phyloP scores from a whole-genome alignment of 1,140 invertebrate species.

The Sarcophaga bullata region DNA sequence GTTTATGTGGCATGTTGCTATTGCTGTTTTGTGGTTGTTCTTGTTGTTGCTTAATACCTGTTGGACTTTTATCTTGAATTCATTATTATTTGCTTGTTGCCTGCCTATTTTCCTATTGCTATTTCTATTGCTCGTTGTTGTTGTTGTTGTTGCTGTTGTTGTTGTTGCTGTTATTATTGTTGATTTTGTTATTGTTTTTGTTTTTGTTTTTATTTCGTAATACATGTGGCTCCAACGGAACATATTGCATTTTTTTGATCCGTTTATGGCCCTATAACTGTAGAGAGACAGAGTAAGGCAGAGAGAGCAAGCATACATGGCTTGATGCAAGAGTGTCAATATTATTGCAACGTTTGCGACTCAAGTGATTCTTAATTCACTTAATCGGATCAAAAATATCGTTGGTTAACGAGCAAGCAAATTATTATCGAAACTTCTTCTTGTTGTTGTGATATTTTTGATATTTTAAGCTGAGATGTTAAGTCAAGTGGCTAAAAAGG shows the following conservation, averaged over 20 bases:
- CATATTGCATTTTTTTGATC: background rate
- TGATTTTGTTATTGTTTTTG: background rate
- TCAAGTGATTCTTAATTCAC: background rate
- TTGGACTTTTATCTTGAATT: slow-evolving; percentile 34
- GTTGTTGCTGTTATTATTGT: background rate
- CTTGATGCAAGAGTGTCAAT: background rate
- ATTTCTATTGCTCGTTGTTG: too few species aligned
- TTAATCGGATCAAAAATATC: background rate
- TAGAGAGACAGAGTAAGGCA: background rate
- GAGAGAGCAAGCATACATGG: background rate
- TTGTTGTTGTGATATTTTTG: too few species aligned
- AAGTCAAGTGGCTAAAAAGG: too few species aligned
- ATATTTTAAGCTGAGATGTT: too few species aligned
- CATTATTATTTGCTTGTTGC: slow-evolving; percentile 1
- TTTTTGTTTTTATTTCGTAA: background rate
- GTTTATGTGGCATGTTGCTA: background rate
- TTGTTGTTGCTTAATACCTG: slow-evolving; percentile 31
- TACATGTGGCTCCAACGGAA: background rate
- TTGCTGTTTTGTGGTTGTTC: too few species aligned
- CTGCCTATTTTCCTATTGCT: background rate
- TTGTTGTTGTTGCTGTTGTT: background rate
- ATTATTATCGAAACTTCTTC: too few species aligned
- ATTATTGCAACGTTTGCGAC: background rate
- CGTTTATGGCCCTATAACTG: background rate
- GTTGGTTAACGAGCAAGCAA: too few species aligned